Evolutionary conservation across 2,113 vertebrate species (phyloP), one percentile per base, ranked within the genome.

Genomic region (Bettongia penicillata): DNA sequence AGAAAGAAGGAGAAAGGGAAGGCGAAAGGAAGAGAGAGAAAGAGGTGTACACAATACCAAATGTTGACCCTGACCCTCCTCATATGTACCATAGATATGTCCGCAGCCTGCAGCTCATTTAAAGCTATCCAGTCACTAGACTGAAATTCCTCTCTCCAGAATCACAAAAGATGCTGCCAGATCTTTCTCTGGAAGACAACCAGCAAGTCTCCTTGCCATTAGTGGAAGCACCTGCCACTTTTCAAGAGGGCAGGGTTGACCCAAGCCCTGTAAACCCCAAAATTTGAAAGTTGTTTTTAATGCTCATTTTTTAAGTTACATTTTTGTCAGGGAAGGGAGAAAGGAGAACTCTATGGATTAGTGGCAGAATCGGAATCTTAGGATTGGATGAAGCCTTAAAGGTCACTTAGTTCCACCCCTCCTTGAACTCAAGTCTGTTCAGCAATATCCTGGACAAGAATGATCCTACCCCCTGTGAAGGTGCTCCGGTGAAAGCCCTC

Each of bases 211-310:
- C 48, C 43, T 28, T 43, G 95, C 90, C 94, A 89, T 43, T 84
- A 31, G 47, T 91, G 90, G 77, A 90, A 93, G 55, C 96, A 96
- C 95, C 95, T 96, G 95, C 95, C 95, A 96, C 93, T 77, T 84
- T 97, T 93, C 91, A 91, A 55, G 90, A 93, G 94, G 94, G 61
- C 89, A 94, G 92, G 96, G 37, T 61, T 94, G 96, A 55, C 91
- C 28, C 10, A 90, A 93, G 90, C 90, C 93, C 94, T 95, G 97
- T 94, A 97, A 97, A 97, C 77, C 51, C 94, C 93, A 94, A 97
- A 95, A 96, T 43, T 22, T 96, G 90, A 97, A 97, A 94, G 89
- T 90, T 3, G n/a, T 19, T 61, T n/a, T 93, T 93, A 97, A 91
- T 68, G 84, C 91, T 91, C 31, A 55, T 96, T 96, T 96, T 97